These are phyloP conservation scores for Hippoglossus stenolepis DNA, from an alignment of 2,113 vertebrate genomes.

Conservation along the genomic window DNA sequence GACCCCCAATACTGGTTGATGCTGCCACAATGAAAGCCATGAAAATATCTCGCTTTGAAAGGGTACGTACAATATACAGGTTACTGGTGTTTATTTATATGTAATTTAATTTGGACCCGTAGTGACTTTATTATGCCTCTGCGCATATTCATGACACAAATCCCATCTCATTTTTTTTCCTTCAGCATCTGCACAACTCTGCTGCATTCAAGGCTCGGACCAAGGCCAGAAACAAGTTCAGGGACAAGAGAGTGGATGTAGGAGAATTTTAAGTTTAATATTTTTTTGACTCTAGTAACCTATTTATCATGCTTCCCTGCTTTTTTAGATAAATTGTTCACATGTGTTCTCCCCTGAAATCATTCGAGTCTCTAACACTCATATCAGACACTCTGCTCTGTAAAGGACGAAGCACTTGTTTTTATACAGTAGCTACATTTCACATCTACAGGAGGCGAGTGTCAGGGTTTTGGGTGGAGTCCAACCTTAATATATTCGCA, in stretches of 20 bases:
- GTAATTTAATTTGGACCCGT: background rate
- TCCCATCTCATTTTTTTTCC: background rate
- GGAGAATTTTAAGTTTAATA: slow-evolving; percentile 88
- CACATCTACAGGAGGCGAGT: background rate
- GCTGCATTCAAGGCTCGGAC: slow-evolving; percentile 98
- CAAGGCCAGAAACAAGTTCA: slow-evolving; percentile 96
- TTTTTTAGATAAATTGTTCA: slow-evolving; percentile 42
- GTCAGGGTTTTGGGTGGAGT: slow-evolving; percentile 13
- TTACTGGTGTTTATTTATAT: background rate
- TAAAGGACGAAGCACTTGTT: background rate
- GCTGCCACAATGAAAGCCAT: slow-evolving; percentile 92
- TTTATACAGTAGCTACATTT: background rate
- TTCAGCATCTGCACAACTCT: slow-evolving; percentile 96
- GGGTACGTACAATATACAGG: slow-evolving; percentile 78
- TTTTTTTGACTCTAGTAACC: background rate
- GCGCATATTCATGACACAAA: background rate
- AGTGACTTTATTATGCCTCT: background rate
- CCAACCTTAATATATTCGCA: slow-evolving; percentile 32
- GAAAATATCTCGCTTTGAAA: slow-evolving; percentile 96
- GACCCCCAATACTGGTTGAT: slow-evolving; percentile 93
- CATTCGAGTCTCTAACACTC: slow-evolving; percentile 11
- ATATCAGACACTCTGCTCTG: background rate
- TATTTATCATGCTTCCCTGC: slow-evolving; percentile 36
- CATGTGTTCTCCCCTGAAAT: background rate
- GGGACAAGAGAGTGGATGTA: slow-evolving; percentile 96